Evolutionary conservation across 2,797 vertebrate species (phyloP).

Genomic region (Petrocephalus schoutedeni): DNA sequence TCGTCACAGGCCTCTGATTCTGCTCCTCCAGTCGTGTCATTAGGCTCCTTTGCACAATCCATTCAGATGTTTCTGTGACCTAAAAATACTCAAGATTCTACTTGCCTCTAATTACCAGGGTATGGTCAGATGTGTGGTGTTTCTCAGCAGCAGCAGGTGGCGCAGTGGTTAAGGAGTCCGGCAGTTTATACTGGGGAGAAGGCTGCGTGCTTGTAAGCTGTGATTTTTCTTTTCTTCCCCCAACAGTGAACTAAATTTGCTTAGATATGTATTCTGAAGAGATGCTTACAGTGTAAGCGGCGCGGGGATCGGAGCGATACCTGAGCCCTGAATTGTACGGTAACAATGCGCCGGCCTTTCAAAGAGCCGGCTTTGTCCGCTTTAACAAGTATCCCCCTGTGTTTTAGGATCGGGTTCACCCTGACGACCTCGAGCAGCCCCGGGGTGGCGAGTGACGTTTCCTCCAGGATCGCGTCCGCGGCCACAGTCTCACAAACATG

Average conservation of each 20-base stretch:
- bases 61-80: conserved; percentile 5
- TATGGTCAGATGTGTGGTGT: background rate
- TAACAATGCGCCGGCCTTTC: conserved; percentile 27
- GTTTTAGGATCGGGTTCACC: conserved; percentile 77
- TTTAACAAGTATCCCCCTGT: background rate
- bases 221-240: background rate
- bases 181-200: background rate
- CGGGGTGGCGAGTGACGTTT: conserved; percentile 76
- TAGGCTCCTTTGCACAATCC: background rate
- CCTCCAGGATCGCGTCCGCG: conserved; percentile 75
- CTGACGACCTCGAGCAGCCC: conserved; percentile 72
- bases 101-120: background rate
- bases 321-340: conserved; percentile 10
- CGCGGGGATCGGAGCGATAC: background rate
- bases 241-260: background rate
- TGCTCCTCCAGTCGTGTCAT: background rate
- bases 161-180: background rate
- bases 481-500: conserved; percentile 93
- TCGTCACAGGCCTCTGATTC: background rate
- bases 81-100: background rate
- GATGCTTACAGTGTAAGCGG: background rate
- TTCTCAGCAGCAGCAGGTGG: background rate
- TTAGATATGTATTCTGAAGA: background rate
- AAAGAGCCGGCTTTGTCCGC: conserved; percentile 30
- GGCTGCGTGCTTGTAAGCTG: background rate